Conservation (phyloP, 2,888 invertebrate genomes). For the Flexamia atlantica region DNA sequence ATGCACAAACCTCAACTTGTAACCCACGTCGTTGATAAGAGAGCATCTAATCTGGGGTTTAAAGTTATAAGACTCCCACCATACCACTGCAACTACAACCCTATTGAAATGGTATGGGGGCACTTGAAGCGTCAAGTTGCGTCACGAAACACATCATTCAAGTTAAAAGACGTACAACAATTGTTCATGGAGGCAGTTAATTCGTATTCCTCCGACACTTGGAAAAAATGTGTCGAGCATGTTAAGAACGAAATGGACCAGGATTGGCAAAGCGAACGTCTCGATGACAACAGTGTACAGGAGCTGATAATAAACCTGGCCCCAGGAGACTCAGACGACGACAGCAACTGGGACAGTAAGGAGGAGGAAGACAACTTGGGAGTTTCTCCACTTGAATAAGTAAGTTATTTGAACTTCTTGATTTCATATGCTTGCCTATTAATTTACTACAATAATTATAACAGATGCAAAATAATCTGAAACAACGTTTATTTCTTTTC, state of each 20-base stretch:
- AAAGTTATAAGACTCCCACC: constrained; percentile 3
- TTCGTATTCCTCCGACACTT: neutral
- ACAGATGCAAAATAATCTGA: too few relatives aligned
- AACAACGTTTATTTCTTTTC: too few relatives aligned
- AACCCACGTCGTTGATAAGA: neutral
- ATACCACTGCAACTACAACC: constrained; percentile 37
- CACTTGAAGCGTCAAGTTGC: neutral
- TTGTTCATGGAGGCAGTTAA: constrained; percentile 19
- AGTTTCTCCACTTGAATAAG: constrained; percentile 57
- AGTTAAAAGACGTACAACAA: neutral
- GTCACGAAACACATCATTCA: constrained; percentile 17
- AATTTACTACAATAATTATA: too few relatives aligned
- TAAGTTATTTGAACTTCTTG: too few relatives aligned
- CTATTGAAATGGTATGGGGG: constrained; percentile 44
- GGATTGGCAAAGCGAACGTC: constrained; percentile 41
- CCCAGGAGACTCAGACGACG: neutral
- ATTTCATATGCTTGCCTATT: too few relatives aligned
- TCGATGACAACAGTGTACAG: neutral
- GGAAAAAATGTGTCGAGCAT: constrained; percentile 27
- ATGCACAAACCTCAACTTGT: constrained; percentile 1
- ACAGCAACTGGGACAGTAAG: neutral
- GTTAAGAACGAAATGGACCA: constrained; percentile 10
- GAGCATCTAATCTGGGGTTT: neutral
- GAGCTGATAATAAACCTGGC: neutral
- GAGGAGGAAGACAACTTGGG: neutral